Evolutionary conservation across 2,113 vertebrate species (phyloP).

Genomic region (Muntiacus muntjak): DNA sequence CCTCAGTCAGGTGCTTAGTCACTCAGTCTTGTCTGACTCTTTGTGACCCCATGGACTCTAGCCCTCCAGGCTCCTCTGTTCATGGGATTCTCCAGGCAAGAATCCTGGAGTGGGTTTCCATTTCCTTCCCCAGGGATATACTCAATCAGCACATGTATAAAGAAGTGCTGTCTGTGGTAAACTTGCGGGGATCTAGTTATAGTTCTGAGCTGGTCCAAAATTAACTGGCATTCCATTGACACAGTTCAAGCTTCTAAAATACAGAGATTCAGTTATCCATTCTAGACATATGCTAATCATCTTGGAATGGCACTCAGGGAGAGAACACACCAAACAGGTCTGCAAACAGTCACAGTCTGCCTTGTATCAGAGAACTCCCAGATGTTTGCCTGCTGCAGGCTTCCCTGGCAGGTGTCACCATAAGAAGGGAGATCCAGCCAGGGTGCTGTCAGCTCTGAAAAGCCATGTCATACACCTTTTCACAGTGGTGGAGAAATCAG

Average conservation of each 20-base stretch:
- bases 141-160: not conserved
- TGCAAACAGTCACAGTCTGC: conserved; percentile 23
- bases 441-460: conserved; percentile 47
- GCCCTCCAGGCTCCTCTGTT: not conserved
- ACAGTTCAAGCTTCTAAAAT: conserved; percentile 10
- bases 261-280: not conserved
- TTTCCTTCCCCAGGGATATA: not conserved
- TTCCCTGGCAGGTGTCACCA: conserved; percentile 45
- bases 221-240: not conserved
- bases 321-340: not conserved
- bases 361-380: conserved; percentile 38
- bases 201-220: not conserved
- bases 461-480: conserved; percentile 31
- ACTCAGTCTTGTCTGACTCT: not conserved
- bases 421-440: conserved; percentile 22
- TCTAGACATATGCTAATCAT: conserved; percentile 36
- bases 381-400: conserved; percentile 43
- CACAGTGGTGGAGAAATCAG: not conserved
- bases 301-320: not conserved
- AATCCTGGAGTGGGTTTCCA: not conserved
- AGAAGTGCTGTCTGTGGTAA: not conserved
- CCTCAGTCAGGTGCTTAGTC: not conserved
- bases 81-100: not conserved
- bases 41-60: not conserved
- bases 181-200: not conserved